Evolutionary conservation across 2,888 invertebrate genomes (phyloP).

Genomic region (Lasioglossum zephyrum): DNA sequence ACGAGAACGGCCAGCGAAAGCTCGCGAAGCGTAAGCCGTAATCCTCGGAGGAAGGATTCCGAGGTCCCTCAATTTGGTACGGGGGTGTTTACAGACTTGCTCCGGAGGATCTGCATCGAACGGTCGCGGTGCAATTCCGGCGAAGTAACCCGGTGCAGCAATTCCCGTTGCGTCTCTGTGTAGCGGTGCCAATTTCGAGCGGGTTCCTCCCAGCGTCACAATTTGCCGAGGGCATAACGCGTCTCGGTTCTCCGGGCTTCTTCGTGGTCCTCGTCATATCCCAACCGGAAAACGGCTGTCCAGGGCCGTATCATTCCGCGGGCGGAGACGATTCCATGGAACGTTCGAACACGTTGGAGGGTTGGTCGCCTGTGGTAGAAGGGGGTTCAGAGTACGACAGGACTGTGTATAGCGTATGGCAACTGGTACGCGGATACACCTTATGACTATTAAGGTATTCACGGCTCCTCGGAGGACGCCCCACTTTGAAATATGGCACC

Average conservation of each 20-base stretch:
- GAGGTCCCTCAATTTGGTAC: slow-evolving; percentile 18
- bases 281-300: slow-evolving; percentile 57
- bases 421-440: slow-evolving; percentile 68
- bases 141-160: slow-evolving; percentile 26
- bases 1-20: background rate
- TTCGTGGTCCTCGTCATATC: slow-evolving; percentile 47
- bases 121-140: slow-evolving; percentile 41
- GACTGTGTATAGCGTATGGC: slow-evolving; percentile 39
- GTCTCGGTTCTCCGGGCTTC: slow-evolving; percentile 8
- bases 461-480: slow-evolving; percentile 80
- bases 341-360: slow-evolving; percentile 59
- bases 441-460: slow-evolving; percentile 83
- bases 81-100: background rate
- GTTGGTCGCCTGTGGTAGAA: background rate
- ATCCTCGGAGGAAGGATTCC: slow-evolving; percentile 13
- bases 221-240: slow-evolving; percentile 42
- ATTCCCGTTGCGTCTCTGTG: slow-evolving; percentile 38
- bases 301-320: slow-evolving; percentile 60
- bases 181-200: slow-evolving; percentile 51
- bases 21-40: background rate
- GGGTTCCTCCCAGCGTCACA: slow-evolving; percentile 32
- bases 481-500: slow-evolving; percentile 81
- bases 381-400: background rate
- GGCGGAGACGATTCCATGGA: slow-evolving; percentile 21
- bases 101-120: slow-evolving; percentile 35